phyloP scores from a whole-genome alignment of 2,888 invertebrate genomes.

The Dione juno region DNA sequence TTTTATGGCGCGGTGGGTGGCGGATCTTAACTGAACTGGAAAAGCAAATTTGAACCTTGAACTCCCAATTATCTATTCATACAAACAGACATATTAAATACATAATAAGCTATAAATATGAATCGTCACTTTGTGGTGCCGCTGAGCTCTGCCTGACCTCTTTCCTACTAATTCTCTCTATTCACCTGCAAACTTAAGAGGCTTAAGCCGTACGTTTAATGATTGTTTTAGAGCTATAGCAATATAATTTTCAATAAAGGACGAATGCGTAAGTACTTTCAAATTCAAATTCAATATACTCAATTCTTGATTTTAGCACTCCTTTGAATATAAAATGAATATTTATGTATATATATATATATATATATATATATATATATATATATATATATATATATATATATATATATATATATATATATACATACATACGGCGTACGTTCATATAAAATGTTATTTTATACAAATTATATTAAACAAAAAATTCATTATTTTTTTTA shows the following conservation, averaged over 20 bases:
- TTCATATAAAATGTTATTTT: too few species aligned
- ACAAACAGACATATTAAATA: not conserved
- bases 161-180: constrained; percentile 2
- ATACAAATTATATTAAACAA: too few species aligned
- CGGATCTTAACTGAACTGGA: not conserved
- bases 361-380: too few species aligned
- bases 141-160: not conserved
- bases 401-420: too few species aligned
- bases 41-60: too few species aligned
- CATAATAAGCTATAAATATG: not conserved
- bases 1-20: not conserved
- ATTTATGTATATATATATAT: too few species aligned
- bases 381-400: too few species aligned
- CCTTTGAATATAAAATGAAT: too few species aligned
- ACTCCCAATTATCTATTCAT: not conserved
- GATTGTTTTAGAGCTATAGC: not conserved
- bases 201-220: constrained; percentile 3
- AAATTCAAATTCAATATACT: not conserved
- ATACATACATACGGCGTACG: too few species aligned
- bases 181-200: constrained; percentile 12
- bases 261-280: not conserved
- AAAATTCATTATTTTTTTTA: too few species aligned
- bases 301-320: not conserved
- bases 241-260: not conserved
- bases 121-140: constrained; percentile 8